A percentile compares a stretch with the other conserved stretches of the same genome.
Conservation (phyloP, 1,140 invertebrate genomes). For the Ceratosolen fusciceps region DNA sequence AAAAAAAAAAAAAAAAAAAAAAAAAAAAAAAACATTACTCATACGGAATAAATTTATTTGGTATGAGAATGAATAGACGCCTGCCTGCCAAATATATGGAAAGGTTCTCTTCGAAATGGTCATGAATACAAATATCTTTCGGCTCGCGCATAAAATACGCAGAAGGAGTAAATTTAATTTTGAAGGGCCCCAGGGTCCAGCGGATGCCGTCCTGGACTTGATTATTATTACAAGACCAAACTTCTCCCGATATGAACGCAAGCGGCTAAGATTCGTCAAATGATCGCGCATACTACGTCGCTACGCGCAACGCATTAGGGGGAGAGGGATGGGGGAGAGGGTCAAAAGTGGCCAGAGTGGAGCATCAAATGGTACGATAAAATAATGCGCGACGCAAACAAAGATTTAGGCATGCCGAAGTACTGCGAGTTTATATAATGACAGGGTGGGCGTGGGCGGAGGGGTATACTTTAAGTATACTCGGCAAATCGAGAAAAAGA, state of each 20-base stretch:
- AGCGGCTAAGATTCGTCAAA: constrained; percentile 3
- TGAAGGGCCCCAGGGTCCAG: neutral
- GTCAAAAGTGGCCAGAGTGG: neutral
- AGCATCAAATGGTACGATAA: constrained; percentile 6
- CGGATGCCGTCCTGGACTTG: neutral
- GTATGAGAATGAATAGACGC: no score
- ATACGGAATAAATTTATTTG: no score
- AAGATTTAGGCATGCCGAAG: neutral
- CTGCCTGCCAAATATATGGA: neutral
- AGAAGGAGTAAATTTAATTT: neutral
- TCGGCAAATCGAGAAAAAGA: constrained; percentile 28
- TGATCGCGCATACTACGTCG: neutral
- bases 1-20: no score
- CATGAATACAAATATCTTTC: neutral
- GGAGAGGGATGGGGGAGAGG: neutral
- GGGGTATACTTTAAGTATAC: constrained; percentile 28
- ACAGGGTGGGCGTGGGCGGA: neutral
- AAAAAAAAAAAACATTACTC: no score
- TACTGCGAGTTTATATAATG: neutral
- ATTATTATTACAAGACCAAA: no score
- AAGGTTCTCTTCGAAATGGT: neutral
- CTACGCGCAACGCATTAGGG: neutral
- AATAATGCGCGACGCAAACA: constrained; percentile 16
- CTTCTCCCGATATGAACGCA: neutral
- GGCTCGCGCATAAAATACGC: neutral